Evolutionary conservation across 1,140 invertebrate genomes (phyloP), one percentile per base, ranked within the genome.

Genomic region (Drosophila ercepeae): DNA sequence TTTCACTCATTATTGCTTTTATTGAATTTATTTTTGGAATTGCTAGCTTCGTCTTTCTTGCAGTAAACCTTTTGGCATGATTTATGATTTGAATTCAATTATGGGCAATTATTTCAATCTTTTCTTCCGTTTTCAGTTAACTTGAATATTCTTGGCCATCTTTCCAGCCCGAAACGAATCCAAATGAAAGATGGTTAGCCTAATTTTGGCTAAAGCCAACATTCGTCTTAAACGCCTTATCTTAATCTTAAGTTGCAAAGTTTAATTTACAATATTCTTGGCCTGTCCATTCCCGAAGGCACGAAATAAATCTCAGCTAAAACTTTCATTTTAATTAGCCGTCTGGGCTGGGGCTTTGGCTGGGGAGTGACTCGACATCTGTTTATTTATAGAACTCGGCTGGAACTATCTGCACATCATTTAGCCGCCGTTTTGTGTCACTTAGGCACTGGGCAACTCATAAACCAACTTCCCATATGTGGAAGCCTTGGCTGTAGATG

Each of bases 381-480:
- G 42, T 76, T 84, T 84, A 84, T 86, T 86, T 83, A 75, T 83
- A 83, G 79, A 86, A 83, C 65, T 63, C 23, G 59, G n/a, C 64
- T 13, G 36, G 36, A 55, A 63, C 72, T 76, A 86, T 86, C 81
- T 81, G 81, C 72, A 81, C 82, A 84, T 84, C 81, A 84, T 84
- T 84, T 84, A 69, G 81, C 52, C 76, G 76, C 73, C 81, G 81
- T 86, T 84, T 84, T 84, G 73, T 84, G 81, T 84, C 76, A 84
- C 73, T 84, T 86, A 74, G 70, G 52, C 59, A 72, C 50, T 70
- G 67, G 51, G 54, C 36, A 63, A 84, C 81, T 84, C 81, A 84
- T 84, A 84, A 84, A 84, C 50, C 71, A 83, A 63, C 61, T 60
- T 61, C 73, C 73, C 73, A 82, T 70, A 61, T 68, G 53, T 36